Evolutionary conservation across 2,113 vertebrate species (phyloP).

Genomic region (Rhombomys opimus): DNA sequence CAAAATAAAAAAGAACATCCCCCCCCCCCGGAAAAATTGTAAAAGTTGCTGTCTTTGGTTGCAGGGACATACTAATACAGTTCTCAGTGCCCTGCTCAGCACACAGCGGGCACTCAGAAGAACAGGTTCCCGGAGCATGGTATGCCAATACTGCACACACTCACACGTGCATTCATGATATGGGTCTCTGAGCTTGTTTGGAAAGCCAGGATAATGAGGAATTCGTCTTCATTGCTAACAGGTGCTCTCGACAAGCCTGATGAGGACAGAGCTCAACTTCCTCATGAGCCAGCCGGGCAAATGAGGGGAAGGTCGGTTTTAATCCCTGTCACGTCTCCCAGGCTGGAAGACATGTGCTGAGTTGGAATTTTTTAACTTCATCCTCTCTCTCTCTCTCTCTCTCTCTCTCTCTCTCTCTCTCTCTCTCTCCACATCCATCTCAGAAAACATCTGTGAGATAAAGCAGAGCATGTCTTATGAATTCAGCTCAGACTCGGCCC

Average conservation of each 20-base stretch:
- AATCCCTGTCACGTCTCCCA: constrained; percentile 76
- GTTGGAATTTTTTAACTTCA: constrained; percentile 81
- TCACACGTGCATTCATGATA: not conserved
- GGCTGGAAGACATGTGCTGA: constrained; percentile 81
- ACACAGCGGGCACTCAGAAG: not conserved
- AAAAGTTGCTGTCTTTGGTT: not conserved
- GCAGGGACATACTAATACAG: not conserved
- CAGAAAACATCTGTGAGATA: constrained; percentile 83
- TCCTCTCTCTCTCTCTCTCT: not conserved
- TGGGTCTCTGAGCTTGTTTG: not conserved
- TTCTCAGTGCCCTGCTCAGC: not conserved
- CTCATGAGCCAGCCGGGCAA: constrained; percentile 50
- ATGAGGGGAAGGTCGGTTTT: constrained; percentile 64
- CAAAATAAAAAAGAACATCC: not conserved
- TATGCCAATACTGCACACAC: rapidly evolving
- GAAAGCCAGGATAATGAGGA: constrained; percentile 20
- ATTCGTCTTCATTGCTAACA: not conserved
- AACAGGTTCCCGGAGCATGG: not conserved
- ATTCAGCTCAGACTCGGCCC: constrained; percentile 73
- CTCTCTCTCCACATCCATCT: constrained; percentile 68
- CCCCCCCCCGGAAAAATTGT: not conserved
- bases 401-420: not conserved
- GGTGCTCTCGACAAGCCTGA: constrained; percentile 52
- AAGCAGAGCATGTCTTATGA: constrained; percentile 81
- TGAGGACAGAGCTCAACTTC: constrained; percentile 42